Evolutionary conservation across 37 sponge, comb jelly and placozoan species (phyloP).

Genomic region (Hexactinellida sp.): DNA sequence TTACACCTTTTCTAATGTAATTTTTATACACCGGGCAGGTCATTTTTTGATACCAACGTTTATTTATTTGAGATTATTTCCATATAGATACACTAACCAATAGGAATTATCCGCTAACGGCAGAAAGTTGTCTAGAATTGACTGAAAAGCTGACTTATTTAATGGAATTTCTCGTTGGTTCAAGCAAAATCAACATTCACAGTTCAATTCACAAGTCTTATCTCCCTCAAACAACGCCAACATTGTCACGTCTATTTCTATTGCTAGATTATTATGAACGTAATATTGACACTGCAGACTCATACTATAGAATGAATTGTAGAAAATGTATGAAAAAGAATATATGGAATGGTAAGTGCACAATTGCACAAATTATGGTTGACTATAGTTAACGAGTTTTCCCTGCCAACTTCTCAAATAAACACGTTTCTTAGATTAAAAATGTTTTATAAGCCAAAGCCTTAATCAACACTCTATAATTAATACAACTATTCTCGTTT

Average conservation of each 20-base stretch:
- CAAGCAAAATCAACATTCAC: neutral
- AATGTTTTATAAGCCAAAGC: no score
- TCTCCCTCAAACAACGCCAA: neutral
- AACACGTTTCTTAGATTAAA: no score
- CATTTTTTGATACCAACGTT: no score
- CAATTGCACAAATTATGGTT: no score
- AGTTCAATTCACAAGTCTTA: neutral
- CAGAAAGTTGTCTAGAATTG: neutral
- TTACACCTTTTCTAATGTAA: no score
- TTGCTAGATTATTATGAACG: neutral
- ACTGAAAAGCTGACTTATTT: neutral
- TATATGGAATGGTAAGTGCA: neutral
- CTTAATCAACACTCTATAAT: no score
- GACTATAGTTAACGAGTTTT: no score
- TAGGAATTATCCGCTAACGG: neutral
- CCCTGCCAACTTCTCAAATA: no score
- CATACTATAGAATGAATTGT: neutral
- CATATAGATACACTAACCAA: neutral
- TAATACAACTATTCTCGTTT: no score
- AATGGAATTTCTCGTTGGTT: neutral
- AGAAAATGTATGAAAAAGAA: neutral
- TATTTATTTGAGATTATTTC: neutral
- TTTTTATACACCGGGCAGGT: no score
- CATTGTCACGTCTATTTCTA: neutral
- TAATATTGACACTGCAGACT: neutral